A percentile compares a stretch with the other conserved stretches of the same genome.
These are phyloP conservation scores for Meteorus colon DNA, from an alignment of 2,888 invertebrate genomes.

Conservation along the genomic window DNA sequence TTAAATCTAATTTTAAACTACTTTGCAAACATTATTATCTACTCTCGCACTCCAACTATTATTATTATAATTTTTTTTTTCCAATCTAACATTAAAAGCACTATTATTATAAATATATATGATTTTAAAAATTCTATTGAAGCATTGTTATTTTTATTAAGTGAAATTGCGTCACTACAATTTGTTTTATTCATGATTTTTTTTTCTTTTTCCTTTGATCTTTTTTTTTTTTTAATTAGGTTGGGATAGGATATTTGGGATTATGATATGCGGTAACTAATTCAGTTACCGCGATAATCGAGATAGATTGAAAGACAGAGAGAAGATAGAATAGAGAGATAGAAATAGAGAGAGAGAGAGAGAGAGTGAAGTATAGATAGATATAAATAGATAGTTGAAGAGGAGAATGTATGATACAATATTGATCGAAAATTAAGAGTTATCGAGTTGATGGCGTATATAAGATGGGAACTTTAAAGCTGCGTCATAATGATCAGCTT, in stretches of 20 bases:
- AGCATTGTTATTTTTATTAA: constrained; percentile 48
- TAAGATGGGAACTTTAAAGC: neutral
- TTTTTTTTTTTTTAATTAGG: constrained; percentile 2
- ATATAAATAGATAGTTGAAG: neutral
- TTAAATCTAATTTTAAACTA: neutral
- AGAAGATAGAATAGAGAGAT: neutral
- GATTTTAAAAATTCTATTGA: constrained; percentile 45
- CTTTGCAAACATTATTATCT: neutral
- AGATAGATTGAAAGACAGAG: neutral
- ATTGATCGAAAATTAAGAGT: neutral
- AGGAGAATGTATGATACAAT: neutral
- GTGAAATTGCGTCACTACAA: constrained; percentile 44
- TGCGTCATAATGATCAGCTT: constrained; percentile 13
- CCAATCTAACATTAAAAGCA: constrained; percentile 1
- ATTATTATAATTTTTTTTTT: neutral
- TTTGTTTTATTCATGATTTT: constrained; percentile 16
- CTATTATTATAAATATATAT: neutral
- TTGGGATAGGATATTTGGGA: constrained; percentile 40
- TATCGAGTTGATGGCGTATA: neutral
- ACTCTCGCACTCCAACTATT: neutral
- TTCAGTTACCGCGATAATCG: neutral
- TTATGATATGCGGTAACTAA: constrained; percentile 47
- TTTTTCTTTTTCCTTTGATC: neutral
- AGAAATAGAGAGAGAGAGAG: neutral
- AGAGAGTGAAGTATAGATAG: neutral